Conservation (phyloP, 2,113 vertebrate species). For the Caretta caretta region DNA sequence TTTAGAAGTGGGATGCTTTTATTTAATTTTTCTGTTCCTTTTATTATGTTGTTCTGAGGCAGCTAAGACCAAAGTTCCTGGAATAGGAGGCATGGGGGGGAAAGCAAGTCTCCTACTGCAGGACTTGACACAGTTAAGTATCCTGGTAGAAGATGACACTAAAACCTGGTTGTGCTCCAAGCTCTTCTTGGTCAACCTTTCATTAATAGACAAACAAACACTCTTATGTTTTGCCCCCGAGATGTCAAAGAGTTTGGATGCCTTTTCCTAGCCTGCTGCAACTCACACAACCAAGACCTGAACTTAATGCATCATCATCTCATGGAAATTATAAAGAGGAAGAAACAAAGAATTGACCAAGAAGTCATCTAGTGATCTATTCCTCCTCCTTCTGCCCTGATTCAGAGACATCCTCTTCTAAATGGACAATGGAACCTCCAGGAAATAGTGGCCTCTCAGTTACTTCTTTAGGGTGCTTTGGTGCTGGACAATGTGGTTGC, state of each 20-base stretch:
- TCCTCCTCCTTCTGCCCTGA: neutral
- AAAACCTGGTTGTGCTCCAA: neutral
- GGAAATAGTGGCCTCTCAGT: neutral
- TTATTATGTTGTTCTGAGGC: neutral
- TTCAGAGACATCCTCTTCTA: neutral
- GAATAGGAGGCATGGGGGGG: neutral
- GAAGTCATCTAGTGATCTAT: neutral
- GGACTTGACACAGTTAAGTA: neutral
- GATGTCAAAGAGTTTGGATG: neutral
- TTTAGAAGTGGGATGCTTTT: neutral
- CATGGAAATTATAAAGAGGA: neutral
- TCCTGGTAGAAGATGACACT: neutral
- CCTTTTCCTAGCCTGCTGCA: neutral
- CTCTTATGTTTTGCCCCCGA: neutral
- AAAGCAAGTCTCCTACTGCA: neutral
- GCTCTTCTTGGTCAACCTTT: neutral
- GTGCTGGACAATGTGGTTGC: neutral
- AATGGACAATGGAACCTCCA: neutral
- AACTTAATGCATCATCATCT: neutral
- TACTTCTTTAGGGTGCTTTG: neutral
- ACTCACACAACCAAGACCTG: neutral
- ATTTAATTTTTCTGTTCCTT: rapidly evolving
- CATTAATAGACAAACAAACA: neutral
- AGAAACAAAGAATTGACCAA: neutral
- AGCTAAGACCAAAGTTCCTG: neutral